Evolutionary conservation across 1,140 invertebrate genomes (phyloP).

Genomic region (Penaeus vannamei): DNA sequence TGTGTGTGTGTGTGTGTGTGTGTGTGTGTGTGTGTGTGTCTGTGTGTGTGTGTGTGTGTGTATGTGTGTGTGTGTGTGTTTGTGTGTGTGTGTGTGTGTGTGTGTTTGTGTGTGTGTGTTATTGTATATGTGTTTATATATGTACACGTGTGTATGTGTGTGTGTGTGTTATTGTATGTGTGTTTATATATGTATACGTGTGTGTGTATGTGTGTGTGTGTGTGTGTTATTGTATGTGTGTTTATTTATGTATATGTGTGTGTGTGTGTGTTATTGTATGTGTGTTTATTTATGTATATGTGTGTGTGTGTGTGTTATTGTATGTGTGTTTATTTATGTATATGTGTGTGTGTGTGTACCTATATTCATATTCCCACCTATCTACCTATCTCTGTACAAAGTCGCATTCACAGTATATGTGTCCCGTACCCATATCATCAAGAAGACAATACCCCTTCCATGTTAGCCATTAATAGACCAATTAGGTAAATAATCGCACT

Average conservation of each 20-base stretch:
- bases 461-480: too few relatives aligned
- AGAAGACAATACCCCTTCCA: too few relatives aligned
- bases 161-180: too few relatives aligned
- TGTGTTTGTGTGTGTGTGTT: not conserved
- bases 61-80: not conserved
- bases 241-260: conserved; percentile 31
- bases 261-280: conserved; percentile 17
- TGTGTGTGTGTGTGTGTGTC: conserved; percentile 10
- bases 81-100: not conserved
- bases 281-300: conserved; percentile 38
- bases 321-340: conserved; percentile 28
- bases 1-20: not conserved
- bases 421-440: too few relatives aligned
- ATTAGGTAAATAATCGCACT: too few relatives aligned
- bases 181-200: conserved; percentile 8
- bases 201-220: conserved; percentile 21
- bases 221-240: conserved; percentile 23
- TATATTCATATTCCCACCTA: not conserved
- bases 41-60: conserved; percentile 15
- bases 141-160: not conserved
- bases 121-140: conserved; percentile 33
- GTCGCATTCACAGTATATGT: too few relatives aligned
- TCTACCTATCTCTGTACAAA: too few relatives aligned
- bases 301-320: conserved; percentile 20
- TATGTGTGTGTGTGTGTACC: conserved; percentile 17